phyloP scores from a whole-genome alignment of 2,888 invertebrate genomes.

The Nymphalis polychloros region DNA sequence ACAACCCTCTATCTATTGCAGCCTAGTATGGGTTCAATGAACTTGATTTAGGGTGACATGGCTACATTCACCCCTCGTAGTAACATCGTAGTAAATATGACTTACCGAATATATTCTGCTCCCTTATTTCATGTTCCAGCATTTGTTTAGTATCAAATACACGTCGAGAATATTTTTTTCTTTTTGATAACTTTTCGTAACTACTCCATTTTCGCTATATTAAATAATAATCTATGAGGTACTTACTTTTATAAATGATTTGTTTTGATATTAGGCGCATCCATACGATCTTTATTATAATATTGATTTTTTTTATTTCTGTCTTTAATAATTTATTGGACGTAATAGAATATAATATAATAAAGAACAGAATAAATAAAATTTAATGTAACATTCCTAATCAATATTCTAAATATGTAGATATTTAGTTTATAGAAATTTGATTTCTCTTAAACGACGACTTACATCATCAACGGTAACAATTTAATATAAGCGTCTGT shows the following conservation, averaged over 20 bases:
- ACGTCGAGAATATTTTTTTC: not conserved
- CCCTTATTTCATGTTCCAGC: slow-evolving; percentile 18
- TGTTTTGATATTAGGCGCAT: too few species aligned
- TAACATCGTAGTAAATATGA: slow-evolving; percentile 40
- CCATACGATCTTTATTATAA: too few species aligned
- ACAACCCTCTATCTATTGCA: slow-evolving; percentile 37
- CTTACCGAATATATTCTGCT: slow-evolving; percentile 35
- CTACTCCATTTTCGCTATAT: not conserved
- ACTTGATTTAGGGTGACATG: slow-evolving; percentile 44
- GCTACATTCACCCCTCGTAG: slow-evolving; percentile 42
- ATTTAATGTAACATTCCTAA: too few species aligned
- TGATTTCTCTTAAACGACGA: not conserved
- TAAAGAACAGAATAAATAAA: too few species aligned
- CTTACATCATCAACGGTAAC: not conserved
- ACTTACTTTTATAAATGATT: too few species aligned
- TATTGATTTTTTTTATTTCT: too few species aligned
- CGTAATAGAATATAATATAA: too few species aligned
- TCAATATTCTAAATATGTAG: not conserved
- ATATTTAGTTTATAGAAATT: not conserved
- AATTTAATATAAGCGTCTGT: not conserved
- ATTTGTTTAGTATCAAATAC: slow-evolving; percentile 9
- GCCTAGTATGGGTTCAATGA: slow-evolving; percentile 41
- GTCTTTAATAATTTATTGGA: too few species aligned
- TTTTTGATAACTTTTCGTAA: not conserved
- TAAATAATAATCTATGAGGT: too few species aligned